Evolutionary conservation across 2,888 invertebrate genomes (phyloP).

Genomic region (Mythimna loreyi): DNA sequence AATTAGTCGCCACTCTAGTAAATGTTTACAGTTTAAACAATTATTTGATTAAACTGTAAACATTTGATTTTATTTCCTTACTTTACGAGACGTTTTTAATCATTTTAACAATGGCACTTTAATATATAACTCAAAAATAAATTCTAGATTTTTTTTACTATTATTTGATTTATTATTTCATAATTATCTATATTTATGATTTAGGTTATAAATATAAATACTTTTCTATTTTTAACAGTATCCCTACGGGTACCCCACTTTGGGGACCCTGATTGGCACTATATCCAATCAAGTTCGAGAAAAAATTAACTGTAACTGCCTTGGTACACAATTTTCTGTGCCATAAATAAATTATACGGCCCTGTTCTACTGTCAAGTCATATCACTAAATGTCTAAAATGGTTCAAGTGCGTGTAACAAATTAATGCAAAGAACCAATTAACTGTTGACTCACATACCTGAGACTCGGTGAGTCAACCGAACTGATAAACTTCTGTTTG

Average conservation of each 20-base stretch:
- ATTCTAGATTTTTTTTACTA: too few species aligned
- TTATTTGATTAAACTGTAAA: neutral
- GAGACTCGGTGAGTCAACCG: conserved; percentile 54
- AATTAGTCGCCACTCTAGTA: too few species aligned
- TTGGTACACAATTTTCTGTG: too few species aligned
- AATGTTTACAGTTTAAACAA: too few species aligned
- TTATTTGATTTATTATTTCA: too few species aligned
- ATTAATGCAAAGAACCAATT: conserved; percentile 53
- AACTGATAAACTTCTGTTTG: conserved; percentile 57
- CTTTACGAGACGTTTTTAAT: neutral
- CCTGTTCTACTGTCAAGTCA: neutral
- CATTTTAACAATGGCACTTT: neutral
- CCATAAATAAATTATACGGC: too few species aligned
- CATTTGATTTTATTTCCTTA: neutral
- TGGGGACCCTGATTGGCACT: too few species aligned
- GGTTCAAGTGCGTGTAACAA: conserved; percentile 21
- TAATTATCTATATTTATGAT: neutral
- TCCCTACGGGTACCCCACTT: too few species aligned
- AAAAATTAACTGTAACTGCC: too few species aligned
- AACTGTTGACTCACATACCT: conserved; percentile 60
- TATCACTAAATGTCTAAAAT: conserved; percentile 15
- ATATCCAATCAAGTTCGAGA: neutral
- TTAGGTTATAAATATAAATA: neutral
- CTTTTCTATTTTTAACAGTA: neutral
- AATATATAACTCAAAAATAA: neutral